Conservation (phyloP, 2,888 invertebrate species). For the Conistra vaccinii region DNA sequence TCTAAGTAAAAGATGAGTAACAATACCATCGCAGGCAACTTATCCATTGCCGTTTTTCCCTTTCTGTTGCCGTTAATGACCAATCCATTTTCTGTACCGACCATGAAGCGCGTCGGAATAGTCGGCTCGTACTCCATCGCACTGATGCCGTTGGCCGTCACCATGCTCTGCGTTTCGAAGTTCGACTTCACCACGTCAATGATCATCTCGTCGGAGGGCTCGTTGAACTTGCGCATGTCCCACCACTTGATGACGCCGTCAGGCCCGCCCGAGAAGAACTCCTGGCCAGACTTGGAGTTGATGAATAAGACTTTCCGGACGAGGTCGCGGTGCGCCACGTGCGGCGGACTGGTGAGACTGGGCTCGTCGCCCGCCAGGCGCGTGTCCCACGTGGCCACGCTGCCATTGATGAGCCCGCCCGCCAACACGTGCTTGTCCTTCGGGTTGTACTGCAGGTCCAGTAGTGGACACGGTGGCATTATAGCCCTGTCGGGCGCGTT, state of each 20-base stretch:
- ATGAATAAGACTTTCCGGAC: conserved; percentile 96
- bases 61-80: conserved; percentile 93
- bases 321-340: conserved; percentile 96
- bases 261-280: conserved; percentile 97
- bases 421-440: conserved; percentile 93
- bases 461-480: conserved; percentile 92
- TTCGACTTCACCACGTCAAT: conserved; percentile 91
- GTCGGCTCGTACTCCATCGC: conserved; percentile 93
- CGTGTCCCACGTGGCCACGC: conserved; percentile 94
- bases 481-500: conserved; percentile 93
- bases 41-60: conserved; percentile 92
- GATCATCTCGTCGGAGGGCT: conserved; percentile 92
- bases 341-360: conserved; percentile 93
- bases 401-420: conserved; percentile 93
- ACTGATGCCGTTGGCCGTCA: conserved; percentile 91
- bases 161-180: conserved; percentile 88
- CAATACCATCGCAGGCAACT: conserved; percentile 90
- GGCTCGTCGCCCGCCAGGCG: conserved; percentile 93
- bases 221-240: conserved; percentile 93
- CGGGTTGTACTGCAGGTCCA: conserved; percentile 96
- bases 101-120: conserved; percentile 94
- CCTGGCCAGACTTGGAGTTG: conserved; percentile 97
- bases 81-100: conserved; percentile 92
- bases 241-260: conserved; percentile 97
- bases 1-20: conserved; percentile 16